Base-by-base conservation (phyloP, 2,888 invertebrate species). In the Notodonta ziczac region DNA sequence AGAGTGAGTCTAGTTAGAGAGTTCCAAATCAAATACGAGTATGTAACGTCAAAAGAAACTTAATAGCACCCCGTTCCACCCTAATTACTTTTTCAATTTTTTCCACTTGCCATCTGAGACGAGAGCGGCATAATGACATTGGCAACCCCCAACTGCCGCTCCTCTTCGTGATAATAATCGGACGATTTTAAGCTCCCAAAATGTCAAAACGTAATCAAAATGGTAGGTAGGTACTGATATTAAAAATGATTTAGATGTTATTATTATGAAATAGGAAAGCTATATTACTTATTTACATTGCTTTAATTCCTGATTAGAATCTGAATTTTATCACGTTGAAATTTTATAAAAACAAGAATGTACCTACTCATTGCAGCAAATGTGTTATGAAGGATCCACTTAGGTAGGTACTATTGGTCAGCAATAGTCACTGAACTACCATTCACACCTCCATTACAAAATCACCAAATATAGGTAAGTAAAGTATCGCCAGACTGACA, bases 11-110 rank as follows among this genome's bases (percentile, higher is more conserved):
- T 61, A 69, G 58, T 58, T 62, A 61, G 59, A 51, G 56, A 57
- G 14, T 35, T 14, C 14, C 61, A 72, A 69, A 63, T 56, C 44
- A 14, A 50, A 58, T 64, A n/a, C n/a, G n/a, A n/a, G n/a, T n/a
- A 67, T 61, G 62, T 65, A 65, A 62, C 12, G 44, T 55, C 57
- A 42, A 56, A 74, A 60, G 35, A 60, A 56, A 61, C 61, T 63
- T 60, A 56, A 35, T 13, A 46, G 60, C 56, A 54, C 55, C 60
- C 62, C 57, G 14, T 64, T 57, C 64, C 56, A 56, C n/a, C 62
- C 62, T 75, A 73, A 75, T 75, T 68, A 66, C 73, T 65, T 75
- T 74, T 69, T 61, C 54, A 67, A 57, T 65, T 75, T 71, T 60
- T 74, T 69, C 59, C 62, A 61, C 63, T 74, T 64, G 52, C 56